Conservation (phyloP, 2,797 vertebrate genomes). For the Moxostoma hubbsi region DNA sequence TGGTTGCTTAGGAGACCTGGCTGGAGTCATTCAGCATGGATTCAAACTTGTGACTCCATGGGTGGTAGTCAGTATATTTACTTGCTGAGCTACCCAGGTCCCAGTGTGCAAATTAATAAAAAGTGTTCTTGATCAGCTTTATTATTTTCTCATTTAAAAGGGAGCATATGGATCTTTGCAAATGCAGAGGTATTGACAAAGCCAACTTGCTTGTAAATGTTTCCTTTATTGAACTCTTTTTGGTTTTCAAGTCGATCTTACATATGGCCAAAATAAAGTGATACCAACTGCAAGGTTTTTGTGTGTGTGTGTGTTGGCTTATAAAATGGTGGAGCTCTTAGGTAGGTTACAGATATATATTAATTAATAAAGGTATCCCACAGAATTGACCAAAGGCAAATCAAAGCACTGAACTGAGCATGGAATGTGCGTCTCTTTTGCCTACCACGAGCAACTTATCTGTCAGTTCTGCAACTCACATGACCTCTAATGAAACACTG, state of each 20-base stretch:
- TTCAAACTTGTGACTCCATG: too few relatives aligned
- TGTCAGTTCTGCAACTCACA: neutral
- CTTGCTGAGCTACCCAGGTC: too few relatives aligned
- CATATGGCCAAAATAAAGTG: conserved; percentile 37
- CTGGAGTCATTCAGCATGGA: too few relatives aligned
- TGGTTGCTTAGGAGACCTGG: too few relatives aligned
- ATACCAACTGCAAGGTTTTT: neutral
- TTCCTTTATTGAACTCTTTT: conserved; percentile 45
- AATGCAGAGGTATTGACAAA: too few relatives aligned
- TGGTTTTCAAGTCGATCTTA: conserved; percentile 40
- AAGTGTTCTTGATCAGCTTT: neutral
- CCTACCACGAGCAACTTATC: neutral
- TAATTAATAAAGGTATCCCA: conserved; percentile 45
- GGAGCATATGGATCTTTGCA: neutral
- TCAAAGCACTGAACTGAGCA: conserved; percentile 1
- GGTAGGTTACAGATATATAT: conserved; percentile 22
- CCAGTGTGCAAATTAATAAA: neutral
- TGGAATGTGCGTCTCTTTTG: conserved; percentile 1
- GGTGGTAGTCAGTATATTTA: too few relatives aligned
- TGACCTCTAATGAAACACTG: neutral
- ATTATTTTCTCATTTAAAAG: neutral
- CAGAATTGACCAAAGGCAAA: conserved; percentile 48
- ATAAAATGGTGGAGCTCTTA: conserved; percentile 48
- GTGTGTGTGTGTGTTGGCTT: conserved; percentile 4
- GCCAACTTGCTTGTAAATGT: conserved; percentile 33